These are phyloP conservation scores for Bathynomus jamesi DNA, from an alignment of 1,140 invertebrate genomes.

Conservation along the genomic window DNA sequence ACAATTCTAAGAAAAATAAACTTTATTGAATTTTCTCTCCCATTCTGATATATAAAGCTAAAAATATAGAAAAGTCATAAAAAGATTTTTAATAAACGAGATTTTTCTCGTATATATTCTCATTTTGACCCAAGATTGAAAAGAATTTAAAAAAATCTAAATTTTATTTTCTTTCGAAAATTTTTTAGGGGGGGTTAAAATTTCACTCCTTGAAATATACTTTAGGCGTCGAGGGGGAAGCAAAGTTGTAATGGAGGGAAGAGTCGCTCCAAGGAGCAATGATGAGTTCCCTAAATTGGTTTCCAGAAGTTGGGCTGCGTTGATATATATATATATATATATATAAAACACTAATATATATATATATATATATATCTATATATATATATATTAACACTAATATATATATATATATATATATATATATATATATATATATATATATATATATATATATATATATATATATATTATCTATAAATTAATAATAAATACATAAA, in stretches of 20 bases:
- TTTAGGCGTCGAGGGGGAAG: neutral
- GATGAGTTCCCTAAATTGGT: neutral
- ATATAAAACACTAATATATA: neutral
- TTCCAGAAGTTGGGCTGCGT: too few species aligned
- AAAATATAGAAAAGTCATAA: too few species aligned
- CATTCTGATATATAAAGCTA: too few species aligned
- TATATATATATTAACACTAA: neutral
- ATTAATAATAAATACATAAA: neutral
- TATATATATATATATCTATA: neutral
- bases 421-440: constrained; percentile 17
- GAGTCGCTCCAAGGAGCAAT: neutral
- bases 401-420: constrained; percentile 4
- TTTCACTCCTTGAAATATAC: neutral
- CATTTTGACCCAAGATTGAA: neutral
- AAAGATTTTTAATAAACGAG: neutral
- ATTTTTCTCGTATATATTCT: neutral
- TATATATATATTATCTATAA: constrained; percentile 7
- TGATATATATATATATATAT: neutral
- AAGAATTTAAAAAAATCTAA: too few species aligned
- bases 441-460: constrained; percentile 22
- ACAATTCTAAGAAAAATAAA: too few species aligned
- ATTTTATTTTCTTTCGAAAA: neutral
- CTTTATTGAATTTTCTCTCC: too few species aligned
- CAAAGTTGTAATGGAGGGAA: neutral
- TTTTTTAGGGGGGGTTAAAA: neutral